Conservation (phyloP, 2,797 vertebrate species). For the Poeciliopsis paucimaculata region DNA sequence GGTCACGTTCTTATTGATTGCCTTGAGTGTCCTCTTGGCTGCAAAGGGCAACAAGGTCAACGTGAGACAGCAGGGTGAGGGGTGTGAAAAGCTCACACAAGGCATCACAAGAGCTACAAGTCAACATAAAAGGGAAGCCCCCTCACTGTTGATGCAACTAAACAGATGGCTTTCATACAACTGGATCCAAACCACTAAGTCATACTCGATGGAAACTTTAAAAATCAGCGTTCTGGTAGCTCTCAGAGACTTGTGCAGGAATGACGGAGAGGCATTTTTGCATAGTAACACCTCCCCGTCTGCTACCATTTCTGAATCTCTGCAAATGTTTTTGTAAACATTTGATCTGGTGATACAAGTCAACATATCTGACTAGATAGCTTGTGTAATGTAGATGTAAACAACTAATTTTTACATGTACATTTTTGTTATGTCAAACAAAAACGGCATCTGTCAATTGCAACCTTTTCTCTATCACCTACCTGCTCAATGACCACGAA, state of each 20-base stretch:
- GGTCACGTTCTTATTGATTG: background rate
- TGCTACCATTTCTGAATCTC: background rate
- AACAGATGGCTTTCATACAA: constrained; percentile 3
- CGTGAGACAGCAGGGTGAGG: background rate
- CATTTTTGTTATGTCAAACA: background rate
- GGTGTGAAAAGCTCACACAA: background rate
- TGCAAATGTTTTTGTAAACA: background rate
- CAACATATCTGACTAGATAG: background rate
- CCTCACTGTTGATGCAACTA: background rate
- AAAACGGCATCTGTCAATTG: background rate
- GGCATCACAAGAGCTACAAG: background rate
- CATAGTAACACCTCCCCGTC: background rate
- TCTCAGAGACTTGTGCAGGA: background rate
- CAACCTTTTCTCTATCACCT: background rate
- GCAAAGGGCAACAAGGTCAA: background rate
- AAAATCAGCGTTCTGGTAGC: background rate
- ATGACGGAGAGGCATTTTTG: background rate
- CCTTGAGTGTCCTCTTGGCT: background rate
- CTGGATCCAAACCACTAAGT: background rate
- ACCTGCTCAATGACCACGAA: constrained; percentile 16
- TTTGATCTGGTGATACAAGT: background rate
- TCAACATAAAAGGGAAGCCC: constrained; percentile 1
- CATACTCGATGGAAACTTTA: background rate
- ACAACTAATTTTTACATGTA: background rate
- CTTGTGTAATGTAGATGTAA: background rate